Conservation (phyloP, 2,888 invertebrate species). For the Seira ritae region DNA sequence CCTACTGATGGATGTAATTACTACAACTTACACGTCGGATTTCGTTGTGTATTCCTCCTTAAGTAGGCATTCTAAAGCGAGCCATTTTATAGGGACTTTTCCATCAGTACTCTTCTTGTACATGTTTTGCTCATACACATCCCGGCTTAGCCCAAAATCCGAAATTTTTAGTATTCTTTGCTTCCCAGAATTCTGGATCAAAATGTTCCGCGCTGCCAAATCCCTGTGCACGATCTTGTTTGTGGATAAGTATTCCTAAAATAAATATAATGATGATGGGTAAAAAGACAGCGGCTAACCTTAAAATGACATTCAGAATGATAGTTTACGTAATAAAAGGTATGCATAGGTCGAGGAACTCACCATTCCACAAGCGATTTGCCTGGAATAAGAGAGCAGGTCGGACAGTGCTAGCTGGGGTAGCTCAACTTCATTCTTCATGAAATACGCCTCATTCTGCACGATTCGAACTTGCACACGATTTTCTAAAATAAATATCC, state of each 20-base stretch:
- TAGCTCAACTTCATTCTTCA: conserved; percentile 28
- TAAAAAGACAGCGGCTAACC: background rate
- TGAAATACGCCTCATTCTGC: conserved; percentile 70
- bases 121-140: conserved; percentile 71
- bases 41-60: conserved; percentile 70
- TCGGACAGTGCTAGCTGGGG: conserved; percentile 49
- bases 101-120: conserved; percentile 71
- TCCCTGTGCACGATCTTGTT: conserved; percentile 72
- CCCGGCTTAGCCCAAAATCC: conserved; percentile 71
- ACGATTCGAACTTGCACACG: conserved; percentile 59
- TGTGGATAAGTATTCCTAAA: conserved; percentile 67
- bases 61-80: conserved; percentile 70
- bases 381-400: conserved; percentile 68
- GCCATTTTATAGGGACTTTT: conserved; percentile 71
- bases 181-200: conserved; percentile 37
- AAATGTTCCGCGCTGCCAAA: conserved; percentile 62
- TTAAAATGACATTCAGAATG: background rate
- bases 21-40: conserved; percentile 72
- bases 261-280: too few species aligned
- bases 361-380: conserved; percentile 72
- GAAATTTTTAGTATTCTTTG: conserved; percentile 68
- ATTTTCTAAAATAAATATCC: background rate
- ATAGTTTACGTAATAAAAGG: too few species aligned
- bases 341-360: too few species aligned
- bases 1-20: too few species aligned